Evolutionary conservation across 2,113 vertebrate genomes (phyloP), one percentile per base, ranked within the genome.

Genomic region (Semicossyphus pulcher): DNA sequence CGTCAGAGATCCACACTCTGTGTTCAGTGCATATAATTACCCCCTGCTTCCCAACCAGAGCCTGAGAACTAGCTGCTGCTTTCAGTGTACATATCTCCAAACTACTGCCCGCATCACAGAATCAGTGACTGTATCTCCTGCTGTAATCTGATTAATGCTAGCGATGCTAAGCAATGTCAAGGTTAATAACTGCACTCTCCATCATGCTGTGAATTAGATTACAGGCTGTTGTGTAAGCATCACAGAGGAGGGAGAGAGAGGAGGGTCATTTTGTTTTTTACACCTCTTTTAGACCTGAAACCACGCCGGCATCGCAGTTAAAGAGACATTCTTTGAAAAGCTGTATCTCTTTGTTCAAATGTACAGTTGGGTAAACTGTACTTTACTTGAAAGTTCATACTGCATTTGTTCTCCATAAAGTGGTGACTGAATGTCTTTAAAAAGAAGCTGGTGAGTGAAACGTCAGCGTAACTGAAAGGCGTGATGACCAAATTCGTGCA

Each of bases 121-220:
- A 31, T 44, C 70, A 64, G 31, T 65, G 15, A 28, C 26, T 25
- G 20, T 23, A 70, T 47, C 26, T 52, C 48, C 44, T 45, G 25
- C 37, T 48, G 29, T 78, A 59, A 67, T 52, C 76, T 60, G 74
- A 81, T 73, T 10, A 51, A 47, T 51, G 62, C 10, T 14, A 58
- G 37, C 9, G 0, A 68, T 39, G 44, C 52, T 25, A 58, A 57
- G 68, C 69, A 48, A 60, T 71, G 68, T 77, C 76, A 72, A 78
- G 64, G 72, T 73, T 64, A 83, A 66, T 58, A 56, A 69, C 64
- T 51, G 42, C 67, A 45, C 60, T 64, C 66, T 60, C 36, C 54
- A 64, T 76, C 49, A 70, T 1, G 29, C 76, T 62, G 59, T 58
- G 29, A 69, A 72, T 47, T 52, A 53, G 69, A 62, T 65, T 69